Conservation (phyloP, 2,113 vertebrate species). For the Solenodon paradoxus region DNA sequence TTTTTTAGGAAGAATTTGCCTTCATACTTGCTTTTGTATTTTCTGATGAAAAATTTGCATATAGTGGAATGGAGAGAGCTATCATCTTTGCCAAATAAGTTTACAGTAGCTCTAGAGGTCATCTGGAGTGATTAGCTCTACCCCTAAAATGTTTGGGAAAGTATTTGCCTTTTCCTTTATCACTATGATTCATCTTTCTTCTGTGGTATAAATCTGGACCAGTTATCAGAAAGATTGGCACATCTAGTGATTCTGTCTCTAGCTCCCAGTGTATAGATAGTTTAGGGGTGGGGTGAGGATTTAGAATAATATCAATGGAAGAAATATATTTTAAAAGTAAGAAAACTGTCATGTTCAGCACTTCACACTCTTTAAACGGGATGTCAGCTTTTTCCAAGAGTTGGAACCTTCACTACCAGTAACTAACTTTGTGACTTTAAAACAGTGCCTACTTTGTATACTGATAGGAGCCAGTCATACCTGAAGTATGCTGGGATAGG, state of each 20-base stretch:
- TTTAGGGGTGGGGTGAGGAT: neutral
- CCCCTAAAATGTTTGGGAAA: neutral
- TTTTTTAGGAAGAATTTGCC: constrained; percentile 36
- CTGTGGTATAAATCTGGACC: neutral
- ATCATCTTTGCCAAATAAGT: constrained; percentile 67
- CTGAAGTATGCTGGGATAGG: neutral
- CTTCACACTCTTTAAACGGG: neutral
- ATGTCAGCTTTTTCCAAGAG: neutral
- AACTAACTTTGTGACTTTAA: neutral
- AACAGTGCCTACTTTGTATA: neutral
- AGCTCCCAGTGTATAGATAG: neutral
- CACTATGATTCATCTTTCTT: neutral
- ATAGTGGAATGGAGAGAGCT: constrained; percentile 54
- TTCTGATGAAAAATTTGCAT: neutral
- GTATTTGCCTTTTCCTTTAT: neutral
- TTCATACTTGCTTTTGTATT: constrained; percentile 1
- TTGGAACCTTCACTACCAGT: neutral
- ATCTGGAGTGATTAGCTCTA: neutral
- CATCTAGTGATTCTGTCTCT: neutral
- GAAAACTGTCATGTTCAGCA: neutral
- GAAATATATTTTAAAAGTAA: neutral
- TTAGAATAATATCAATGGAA: neutral
- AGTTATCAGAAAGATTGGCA: neutral
- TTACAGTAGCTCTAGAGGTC: neutral
- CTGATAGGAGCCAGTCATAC: neutral